Conservation (phyloP, 2,113 vertebrate genomes). For the Proterorhinus semilunaris region DNA sequence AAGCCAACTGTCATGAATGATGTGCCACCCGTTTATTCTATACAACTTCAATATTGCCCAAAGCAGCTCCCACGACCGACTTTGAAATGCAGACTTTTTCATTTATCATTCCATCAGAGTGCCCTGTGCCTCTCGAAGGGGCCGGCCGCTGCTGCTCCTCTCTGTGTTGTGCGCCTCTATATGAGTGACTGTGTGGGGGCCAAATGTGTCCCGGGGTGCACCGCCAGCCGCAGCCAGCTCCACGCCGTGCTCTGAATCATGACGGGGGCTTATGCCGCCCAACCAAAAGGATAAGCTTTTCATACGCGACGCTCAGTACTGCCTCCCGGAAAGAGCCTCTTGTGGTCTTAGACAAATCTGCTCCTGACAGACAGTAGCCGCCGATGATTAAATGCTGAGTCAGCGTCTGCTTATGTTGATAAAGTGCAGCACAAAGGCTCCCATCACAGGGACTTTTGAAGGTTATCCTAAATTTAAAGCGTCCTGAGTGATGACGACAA, state of each 20-base stretch:
- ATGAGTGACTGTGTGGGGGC: constrained; percentile 30
- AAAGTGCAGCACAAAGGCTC: constrained; percentile 21
- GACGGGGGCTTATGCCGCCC: constrained; percentile 52
- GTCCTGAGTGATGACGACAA: constrained; percentile 26
- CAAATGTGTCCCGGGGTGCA: constrained; percentile 53
- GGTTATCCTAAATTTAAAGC: constrained; percentile 44
- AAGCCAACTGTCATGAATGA: neutral
- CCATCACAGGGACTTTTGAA: constrained; percentile 24
- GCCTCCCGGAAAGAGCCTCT: constrained; percentile 28
- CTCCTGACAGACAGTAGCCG: neutral
- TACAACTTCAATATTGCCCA: neutral
- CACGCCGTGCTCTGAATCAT: constrained; percentile 51
- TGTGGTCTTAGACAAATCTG: constrained; percentile 24
- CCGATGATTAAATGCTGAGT: constrained; percentile 36
- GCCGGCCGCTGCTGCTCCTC: constrained; percentile 12
- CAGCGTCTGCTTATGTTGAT: constrained; percentile 18
- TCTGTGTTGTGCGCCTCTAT: constrained; percentile 38
- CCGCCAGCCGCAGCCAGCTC: constrained; percentile 57
- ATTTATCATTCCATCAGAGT: constrained; percentile 3
- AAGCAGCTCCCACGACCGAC: neutral
- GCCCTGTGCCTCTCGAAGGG: neutral
- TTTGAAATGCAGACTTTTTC: constrained; percentile 3
- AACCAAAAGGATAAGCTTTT: constrained; percentile 51
- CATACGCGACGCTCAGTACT: constrained; percentile 37
- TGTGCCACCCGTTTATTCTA: neutral